Evolutionary conservation across 2,888 invertebrate genomes (phyloP), one percentile per base, ranked within the genome.

Genomic region (Diaprepes abbreviatus): DNA sequence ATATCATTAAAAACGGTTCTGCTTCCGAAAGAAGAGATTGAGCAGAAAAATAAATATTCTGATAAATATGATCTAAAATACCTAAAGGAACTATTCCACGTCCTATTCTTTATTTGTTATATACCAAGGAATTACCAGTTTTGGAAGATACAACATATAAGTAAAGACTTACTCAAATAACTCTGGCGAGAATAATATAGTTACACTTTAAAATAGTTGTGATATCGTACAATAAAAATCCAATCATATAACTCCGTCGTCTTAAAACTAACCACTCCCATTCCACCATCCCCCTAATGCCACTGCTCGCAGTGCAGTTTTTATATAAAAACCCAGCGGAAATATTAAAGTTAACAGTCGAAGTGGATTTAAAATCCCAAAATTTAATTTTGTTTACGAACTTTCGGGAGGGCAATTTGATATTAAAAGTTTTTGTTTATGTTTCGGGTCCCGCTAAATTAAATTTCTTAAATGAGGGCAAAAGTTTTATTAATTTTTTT

Each of bases 401-500:
- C 19, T 65, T n/a, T 58, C 28, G 48, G 58, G 48, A 28, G 16
- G 50, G 52, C 48, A 33, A 62, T 55, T 65, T 65, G 45, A 48
- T 57, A 65, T 57, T 65, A 65, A 65, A 65, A 65, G 65, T 65
- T 65, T 55, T 48, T 65, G 65, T 65, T 65, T 65, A 57, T 65
- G 57, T 65, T 65, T 14, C 12, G 65, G 43, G 45, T 35, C 21
- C 36, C 7, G 48, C 54, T 19, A 65, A 65, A 65, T 65, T 65
- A 65, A 65, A 65, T 65, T 65, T 36, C 57, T 24, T 21, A 38
- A 35, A 57, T 57, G 10, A 19, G 57, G 24, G 57, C 58, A 5
- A 40, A 58, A 40, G 28, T 28, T 58, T 50, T 50, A 28, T 45
- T 24, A 45, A 19, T 28, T 50, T 50, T 21, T 50, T 16, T n/a